Percentiles rank a stretch among this genome's conserved stretches.
phyloP scores from a whole-genome alignment of 2,113 vertebrate species.

The Rana temporaria region DNA sequence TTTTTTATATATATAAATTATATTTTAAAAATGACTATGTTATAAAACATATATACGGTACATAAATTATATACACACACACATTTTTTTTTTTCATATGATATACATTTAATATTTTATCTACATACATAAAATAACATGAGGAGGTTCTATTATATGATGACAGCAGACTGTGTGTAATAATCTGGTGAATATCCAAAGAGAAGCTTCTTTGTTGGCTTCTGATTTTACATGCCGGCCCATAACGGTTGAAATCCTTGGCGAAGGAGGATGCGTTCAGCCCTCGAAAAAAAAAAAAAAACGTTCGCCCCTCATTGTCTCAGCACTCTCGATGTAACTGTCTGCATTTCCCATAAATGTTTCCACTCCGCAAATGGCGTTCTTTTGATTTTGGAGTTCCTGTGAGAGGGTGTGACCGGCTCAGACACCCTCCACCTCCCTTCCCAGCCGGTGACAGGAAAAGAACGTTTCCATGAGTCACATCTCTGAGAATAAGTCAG shows the following conservation, averaged over 20 bases:
- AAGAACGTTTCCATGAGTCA: conserved; percentile 45
- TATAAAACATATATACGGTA: no score
- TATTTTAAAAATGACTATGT: no score
- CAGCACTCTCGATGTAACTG: conserved; percentile 1
- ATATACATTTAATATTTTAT: no score
- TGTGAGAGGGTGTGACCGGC: conserved; percentile 36
- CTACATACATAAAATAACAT: no score
- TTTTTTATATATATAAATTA: no score
- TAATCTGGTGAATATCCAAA: no score
- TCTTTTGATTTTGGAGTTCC: conserved; percentile 33
- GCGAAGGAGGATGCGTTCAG: neutral
- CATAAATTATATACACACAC: no score
- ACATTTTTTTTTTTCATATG: no score
- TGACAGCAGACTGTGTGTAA: no score
- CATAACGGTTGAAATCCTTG: neutral
- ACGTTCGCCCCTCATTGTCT: neutral
- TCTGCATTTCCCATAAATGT: conserved; percentile 28
- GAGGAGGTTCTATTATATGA: no score
- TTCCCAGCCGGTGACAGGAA: conserved; percentile 23
- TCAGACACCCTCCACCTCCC: conserved; percentile 12
- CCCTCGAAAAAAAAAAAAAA: neutral
- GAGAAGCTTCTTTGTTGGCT: no score
- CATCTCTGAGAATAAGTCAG: neutral
- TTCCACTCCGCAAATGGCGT: conserved; percentile 8
- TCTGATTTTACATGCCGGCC: no score